Conservation (phyloP, 1,140 invertebrate species). For the Rhopalosiphum padi region DNA sequence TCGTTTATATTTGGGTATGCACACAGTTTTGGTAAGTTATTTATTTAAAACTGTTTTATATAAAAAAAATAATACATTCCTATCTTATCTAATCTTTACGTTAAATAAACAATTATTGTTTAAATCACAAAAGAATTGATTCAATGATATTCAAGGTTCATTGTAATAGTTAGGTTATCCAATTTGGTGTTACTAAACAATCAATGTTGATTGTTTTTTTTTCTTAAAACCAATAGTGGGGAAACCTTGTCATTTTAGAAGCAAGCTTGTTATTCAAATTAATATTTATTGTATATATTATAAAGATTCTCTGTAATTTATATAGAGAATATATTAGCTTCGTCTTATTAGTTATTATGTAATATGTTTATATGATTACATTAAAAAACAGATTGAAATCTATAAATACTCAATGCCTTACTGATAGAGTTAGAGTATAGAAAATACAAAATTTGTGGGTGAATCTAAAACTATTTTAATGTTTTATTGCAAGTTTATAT, state of each 20-base stretch:
- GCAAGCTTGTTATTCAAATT: neutral
- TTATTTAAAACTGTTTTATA: conserved; percentile 4
- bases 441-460: neutral
- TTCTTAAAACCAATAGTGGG: neutral
- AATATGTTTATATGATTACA: neutral
- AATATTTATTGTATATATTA: neutral
- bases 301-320: neutral
- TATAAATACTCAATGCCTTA: neutral
- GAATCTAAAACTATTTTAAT: neutral
- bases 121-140: neutral
- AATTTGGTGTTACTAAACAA: neutral
- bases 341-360: neutral
- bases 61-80: neutral
- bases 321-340: neutral
- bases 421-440: too few species aligned
- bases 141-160: neutral
- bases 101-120: conserved; percentile 10
- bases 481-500: neutral
- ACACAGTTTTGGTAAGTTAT: conserved; percentile 78
- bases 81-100: neutral
- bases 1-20: conserved; percentile 91
- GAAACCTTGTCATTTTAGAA: neutral
- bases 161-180: neutral
- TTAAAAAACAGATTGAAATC: neutral
- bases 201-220: neutral